A percentile compares a stretch with the other conserved stretches of the same genome.
phyloP scores from a whole-genome alignment of 1,140 invertebrate species.

The Neomicropteryx cornuta region DNA sequence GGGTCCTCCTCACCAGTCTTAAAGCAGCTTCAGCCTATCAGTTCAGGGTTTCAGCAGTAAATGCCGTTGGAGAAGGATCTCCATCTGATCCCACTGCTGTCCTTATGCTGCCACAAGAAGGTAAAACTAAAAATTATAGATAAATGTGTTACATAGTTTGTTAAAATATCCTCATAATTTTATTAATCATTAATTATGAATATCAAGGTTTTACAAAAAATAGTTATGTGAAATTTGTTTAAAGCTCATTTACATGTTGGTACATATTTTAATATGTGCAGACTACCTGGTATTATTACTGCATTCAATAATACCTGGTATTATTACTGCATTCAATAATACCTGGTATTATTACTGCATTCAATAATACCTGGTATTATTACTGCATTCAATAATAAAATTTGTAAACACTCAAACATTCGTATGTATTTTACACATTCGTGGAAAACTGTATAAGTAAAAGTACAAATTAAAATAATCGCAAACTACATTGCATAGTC shows the following conservation, averaged over 20 bases:
- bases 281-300: conserved; percentile 3
- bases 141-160: neutral
- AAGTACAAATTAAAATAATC: too few species aligned
- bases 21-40: conserved; percentile 93
- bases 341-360: too few species aligned
- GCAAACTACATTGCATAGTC: too few species aligned
- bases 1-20: conserved; percentile 71
- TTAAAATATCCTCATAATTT: conserved; percentile 3
- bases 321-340: too few species aligned
- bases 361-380: too few species aligned
- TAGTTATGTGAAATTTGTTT: conserved; percentile 4
- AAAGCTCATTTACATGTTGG: too few species aligned
- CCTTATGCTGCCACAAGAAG: conserved; percentile 86
- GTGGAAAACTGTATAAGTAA: too few species aligned
- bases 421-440: too few species aligned
- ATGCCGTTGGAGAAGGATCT: conserved; percentile 88
- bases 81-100: conserved; percentile 79
- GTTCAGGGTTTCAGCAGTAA: conserved; percentile 91
- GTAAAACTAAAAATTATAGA: too few species aligned
- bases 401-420: too few species aligned
- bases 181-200: conserved; percentile 6
- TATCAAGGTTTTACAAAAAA: conserved; percentile 2
- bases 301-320: conserved; percentile 10
- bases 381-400: too few species aligned
- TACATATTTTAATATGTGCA: conserved; percentile 3